These are phyloP conservation scores for Popillia japonica DNA, from an alignment of 1,140 invertebrate species.

Conservation along the genomic window DNA sequence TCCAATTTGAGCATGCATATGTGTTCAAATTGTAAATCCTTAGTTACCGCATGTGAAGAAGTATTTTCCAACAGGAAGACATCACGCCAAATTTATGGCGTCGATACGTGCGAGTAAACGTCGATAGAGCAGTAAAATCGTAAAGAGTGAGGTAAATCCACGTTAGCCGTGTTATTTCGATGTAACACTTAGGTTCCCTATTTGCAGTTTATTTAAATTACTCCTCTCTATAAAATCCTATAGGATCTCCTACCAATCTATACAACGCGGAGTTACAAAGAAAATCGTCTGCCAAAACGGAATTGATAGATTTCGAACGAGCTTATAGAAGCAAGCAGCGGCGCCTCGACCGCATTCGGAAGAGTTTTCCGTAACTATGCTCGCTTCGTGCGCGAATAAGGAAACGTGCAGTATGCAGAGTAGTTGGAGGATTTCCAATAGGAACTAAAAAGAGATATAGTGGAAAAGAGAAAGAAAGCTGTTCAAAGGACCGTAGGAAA, in stretches of 20 bases:
- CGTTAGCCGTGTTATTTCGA: constrained; percentile 23
- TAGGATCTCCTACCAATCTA: constrained; percentile 37
- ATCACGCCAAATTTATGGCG: neutral
- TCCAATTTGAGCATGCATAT: too few relatives aligned
- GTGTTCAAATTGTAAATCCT: too few relatives aligned
- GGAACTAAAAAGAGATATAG: constrained; percentile 25
- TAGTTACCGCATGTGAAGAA: too few relatives aligned
- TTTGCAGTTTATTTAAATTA: constrained; percentile 52
- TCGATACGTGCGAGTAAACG: neutral
- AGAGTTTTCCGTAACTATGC: neutral
- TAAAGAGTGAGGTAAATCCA: constrained; percentile 17
- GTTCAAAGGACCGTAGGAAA: constrained; percentile 38
- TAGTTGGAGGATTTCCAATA: neutral
- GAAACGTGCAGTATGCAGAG: neutral
- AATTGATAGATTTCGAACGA: constrained; percentile 49
- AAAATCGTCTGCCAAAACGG: constrained; percentile 41
- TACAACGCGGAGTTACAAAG: constrained; percentile 27
- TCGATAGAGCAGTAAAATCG: neutral
- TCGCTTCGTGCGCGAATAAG: neutral
- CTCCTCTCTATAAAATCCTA: constrained; percentile 9
- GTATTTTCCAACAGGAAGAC: neutral
- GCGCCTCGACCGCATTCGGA: neutral
- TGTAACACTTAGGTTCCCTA: constrained; percentile 42
- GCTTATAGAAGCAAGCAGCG: constrained; percentile 37
- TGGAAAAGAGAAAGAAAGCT: constrained; percentile 30